These are phyloP conservation scores for Iphiclides podalirius DNA, from an alignment of 2,888 invertebrate genomes.

Conservation along the genomic window DNA sequence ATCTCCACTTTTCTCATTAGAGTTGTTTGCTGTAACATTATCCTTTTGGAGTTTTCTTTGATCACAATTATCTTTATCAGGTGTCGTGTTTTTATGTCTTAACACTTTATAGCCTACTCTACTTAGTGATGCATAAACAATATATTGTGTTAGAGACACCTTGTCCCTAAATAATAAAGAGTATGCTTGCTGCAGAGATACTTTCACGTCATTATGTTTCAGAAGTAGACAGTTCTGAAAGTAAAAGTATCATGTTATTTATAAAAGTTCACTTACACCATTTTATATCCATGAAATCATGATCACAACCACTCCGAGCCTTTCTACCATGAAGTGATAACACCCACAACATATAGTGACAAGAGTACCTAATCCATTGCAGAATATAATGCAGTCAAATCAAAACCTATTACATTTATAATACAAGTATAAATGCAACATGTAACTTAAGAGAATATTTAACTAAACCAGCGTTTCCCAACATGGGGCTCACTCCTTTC, in stretches of 20 bases:
- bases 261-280: no score
- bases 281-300: no score
- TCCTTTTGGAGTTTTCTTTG: slow-evolving; percentile 4
- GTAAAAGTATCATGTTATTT: not conserved
- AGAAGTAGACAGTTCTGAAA: slow-evolving; percentile 83
- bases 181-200: slow-evolving; percentile 85
- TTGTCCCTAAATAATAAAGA: slow-evolving; percentile 62
- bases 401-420: no score
- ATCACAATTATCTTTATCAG: slow-evolving; percentile 1
- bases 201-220: slow-evolving; percentile 74
- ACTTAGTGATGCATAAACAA: slow-evolving; percentile 80
- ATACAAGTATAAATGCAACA: no score
- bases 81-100: slow-evolving; percentile 46
- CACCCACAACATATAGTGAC: no score
- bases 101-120: slow-evolving; percentile 79
- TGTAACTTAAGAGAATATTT: no score
- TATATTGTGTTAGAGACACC: slow-evolving; percentile 72
- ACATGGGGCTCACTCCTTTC: no score
- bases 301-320: no score
- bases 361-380: no score
- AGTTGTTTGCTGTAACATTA: slow-evolving; percentile 1
- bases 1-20: not conserved
- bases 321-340: no score
- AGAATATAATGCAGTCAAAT: no score
- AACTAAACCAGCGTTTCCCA: no score